These are phyloP conservation scores for Numenius arquata DNA, from an alignment of 2,113 vertebrate genomes.

Conservation along the genomic window DNA sequence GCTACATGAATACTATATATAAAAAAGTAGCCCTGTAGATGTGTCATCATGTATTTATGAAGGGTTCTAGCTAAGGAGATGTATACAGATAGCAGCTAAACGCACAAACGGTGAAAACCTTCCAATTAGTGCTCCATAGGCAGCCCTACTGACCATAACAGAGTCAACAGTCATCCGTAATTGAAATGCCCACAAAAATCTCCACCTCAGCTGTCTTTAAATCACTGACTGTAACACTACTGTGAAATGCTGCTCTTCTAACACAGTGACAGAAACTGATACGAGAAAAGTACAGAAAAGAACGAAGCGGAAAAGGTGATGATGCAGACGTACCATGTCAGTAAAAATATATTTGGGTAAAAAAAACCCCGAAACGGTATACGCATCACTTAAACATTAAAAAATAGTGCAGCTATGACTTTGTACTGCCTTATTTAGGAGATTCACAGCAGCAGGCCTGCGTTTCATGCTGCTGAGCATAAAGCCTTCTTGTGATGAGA, in stretches of 20 bases:
- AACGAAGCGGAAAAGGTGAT: neutral
- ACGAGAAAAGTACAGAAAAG: neutral
- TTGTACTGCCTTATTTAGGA: neutral
- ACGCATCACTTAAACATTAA: neutral
- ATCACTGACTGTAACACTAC: neutral
- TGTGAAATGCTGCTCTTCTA: neutral
- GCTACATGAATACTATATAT: neutral
- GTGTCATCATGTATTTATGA: neutral
- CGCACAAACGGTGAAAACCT: neutral
- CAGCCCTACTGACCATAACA: neutral
- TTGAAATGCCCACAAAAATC: constrained; percentile 10
- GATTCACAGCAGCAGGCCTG: neutral
- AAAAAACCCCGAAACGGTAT: neutral
- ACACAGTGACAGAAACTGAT: neutral
- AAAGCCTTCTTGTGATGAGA: neutral
- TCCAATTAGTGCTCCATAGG: neutral
- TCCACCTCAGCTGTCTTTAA: constrained; percentile 21
- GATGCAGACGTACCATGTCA: neutral
- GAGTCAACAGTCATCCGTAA: neutral
- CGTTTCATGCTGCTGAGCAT: neutral
- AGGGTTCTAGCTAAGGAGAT: neutral
- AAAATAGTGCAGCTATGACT: neutral
- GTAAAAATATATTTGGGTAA: neutral
- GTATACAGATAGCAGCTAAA: neutral
- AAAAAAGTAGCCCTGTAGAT: neutral